A percentile compares a stretch with the other conserved stretches of the same genome.
Conservation (phyloP, 2,888 invertebrate genomes). For the Phalera bucephala region DNA sequence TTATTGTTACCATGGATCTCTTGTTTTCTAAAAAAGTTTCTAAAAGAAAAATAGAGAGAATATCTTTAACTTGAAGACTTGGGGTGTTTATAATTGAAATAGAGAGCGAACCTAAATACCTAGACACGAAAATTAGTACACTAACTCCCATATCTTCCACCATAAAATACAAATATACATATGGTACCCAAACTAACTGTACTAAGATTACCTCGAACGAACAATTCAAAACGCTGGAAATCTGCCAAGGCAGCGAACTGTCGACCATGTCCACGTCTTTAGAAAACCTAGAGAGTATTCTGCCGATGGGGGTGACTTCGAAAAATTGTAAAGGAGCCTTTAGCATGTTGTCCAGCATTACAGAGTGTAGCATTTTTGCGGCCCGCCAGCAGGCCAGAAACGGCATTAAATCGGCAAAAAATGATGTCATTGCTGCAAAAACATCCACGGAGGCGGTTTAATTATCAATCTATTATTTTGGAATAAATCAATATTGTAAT, state of each 20-base stretch:
- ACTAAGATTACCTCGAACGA: constrained; percentile 85
- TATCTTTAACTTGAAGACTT: too few species aligned
- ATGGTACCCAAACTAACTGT: constrained; percentile 1
- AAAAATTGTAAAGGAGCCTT: constrained; percentile 88
- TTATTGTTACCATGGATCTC: too few species aligned
- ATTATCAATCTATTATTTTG: constrained; percentile 6
- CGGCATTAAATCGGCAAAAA: constrained; percentile 86
- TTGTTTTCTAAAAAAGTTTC: too few species aligned
- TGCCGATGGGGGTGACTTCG: constrained; percentile 90
- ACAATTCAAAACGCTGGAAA: constrained; percentile 86
- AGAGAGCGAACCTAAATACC: too few species aligned
- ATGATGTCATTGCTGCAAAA: constrained; percentile 87
- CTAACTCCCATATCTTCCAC: too few species aligned
- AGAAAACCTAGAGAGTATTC: constrained; percentile 88
- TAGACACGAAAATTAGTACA: too few species aligned
- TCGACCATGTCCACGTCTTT: constrained; percentile 90
- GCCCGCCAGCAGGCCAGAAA: constrained; percentile 88
- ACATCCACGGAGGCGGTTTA: constrained; percentile 41
- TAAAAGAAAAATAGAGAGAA: too few species aligned
- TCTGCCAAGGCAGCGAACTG: constrained; percentile 85
- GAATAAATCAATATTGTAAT: too few species aligned
- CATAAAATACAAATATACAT: neutral
- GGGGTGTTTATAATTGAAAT: too few species aligned
- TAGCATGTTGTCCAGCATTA: constrained; percentile 84
- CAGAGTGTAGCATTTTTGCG: constrained; percentile 83